A percentile compares a stretch with the other conserved stretches of the same genome.
These are phyloP conservation scores for Drosophila azteca DNA, from an alignment of 1,140 invertebrate species.

Conservation along the genomic window DNA sequence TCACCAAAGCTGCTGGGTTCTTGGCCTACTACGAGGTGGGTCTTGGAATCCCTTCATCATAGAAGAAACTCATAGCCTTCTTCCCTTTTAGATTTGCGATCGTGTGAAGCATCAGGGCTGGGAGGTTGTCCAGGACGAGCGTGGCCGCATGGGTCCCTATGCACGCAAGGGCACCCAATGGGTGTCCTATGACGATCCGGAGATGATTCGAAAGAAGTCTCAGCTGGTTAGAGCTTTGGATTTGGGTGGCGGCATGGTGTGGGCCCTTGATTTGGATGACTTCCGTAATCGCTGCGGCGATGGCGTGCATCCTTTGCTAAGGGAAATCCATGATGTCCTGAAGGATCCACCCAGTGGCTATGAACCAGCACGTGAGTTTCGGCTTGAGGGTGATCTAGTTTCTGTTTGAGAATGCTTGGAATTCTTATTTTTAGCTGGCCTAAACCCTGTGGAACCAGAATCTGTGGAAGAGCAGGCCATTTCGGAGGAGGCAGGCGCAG, in stretches of 20 bases:
- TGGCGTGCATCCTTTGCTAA: conserved; percentile 90
- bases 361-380: conserved; percentile 65
- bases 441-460: conserved; percentile 43
- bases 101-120: conserved; percentile 90
- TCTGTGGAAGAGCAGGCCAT: conserved; percentile 55
- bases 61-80: background rate
- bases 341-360: conserved; percentile 68
- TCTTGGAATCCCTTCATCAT: background rate
- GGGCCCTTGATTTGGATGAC: conserved; percentile 95
- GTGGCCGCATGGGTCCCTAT: conserved; percentile 92
- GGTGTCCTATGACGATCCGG: conserved; percentile 94
- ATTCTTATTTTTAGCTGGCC: conserved; percentile 47
- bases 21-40: conserved; percentile 93
- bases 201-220: conserved; percentile 91
- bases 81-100: conserved; percentile 88
- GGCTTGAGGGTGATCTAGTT: background rate
- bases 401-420: background rate
- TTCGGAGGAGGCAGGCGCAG: conserved; percentile 38
- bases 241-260: conserved; percentile 94
- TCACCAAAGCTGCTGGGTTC: conserved; percentile 92
- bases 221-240: conserved; percentile 90
- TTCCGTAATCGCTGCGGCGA: conserved; percentile 90
- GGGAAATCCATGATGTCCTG: conserved; percentile 88
- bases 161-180: conserved; percentile 94
- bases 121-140: conserved; percentile 90